Evolutionary conservation across 1,140 invertebrate species (phyloP), one percentile per base, ranked within the genome.

Genomic region (Oryzaephilus surinamensis): DNA sequence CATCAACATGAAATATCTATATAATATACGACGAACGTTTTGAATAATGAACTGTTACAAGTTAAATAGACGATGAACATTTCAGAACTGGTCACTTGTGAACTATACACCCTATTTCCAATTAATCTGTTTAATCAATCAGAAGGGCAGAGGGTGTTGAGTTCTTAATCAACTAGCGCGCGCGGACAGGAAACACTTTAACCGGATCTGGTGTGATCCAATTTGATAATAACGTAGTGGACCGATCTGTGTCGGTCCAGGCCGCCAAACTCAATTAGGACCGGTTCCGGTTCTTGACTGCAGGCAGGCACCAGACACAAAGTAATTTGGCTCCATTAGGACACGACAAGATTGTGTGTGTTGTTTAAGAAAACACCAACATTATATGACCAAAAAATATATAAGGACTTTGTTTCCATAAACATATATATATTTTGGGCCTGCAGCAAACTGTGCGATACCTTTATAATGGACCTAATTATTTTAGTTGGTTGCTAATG

Each of bases 311-410:
- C 31, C 38, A 32, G 40, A 19, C 48, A 21, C 33, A 35, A 36
- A 51, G 43, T 49, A 54, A 52, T 54, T 54, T 45, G 47, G 40
- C 45, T 41, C 50, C 50, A 54, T 54, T 54, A 54, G 48, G 50
- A 50, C 46, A 39, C 47, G 52, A 50, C 52, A 54, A 54, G 52
- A 52, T 54, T 50, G 50, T 54, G n/a, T n/a, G n/a, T n/a, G 52
- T 52, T 54, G 48, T 54, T 54, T 50, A 50, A 54, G 52, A 52
- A 54, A 54, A 54, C 52, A 54, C 33, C 33, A 26, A 4, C 21
- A 26, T 21, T 27, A 26, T 36, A 26, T 36, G 26, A 36, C 28
- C 28, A 26, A 36, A 36, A 36, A 36, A 27, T n/a, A n/a, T n/a
- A n/a, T n/a, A n/a, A n/a, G n/a, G n/a, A n/a, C n/a, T n/a, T n/a